These are phyloP conservation scores for Sebastes goodei DNA, from an alignment of 2,797 vertebrate genomes.

Conservation along the genomic window DNA sequence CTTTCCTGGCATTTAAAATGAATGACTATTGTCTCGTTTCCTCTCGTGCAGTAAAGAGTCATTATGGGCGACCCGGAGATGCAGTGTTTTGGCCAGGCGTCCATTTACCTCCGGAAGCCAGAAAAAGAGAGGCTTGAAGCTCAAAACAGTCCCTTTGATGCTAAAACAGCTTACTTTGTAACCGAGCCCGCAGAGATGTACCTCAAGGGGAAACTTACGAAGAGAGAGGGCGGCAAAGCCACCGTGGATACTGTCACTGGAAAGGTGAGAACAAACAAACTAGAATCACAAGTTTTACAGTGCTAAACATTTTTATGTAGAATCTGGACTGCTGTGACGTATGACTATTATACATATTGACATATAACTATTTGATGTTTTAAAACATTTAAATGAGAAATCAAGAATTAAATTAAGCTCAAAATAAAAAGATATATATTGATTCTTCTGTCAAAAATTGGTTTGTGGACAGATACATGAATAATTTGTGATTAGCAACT, in stretches of 20 bases:
- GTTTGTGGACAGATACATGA: not conserved
- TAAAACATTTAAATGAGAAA: not conserved
- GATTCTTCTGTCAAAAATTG: not conserved
- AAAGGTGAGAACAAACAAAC: constrained; percentile 72
- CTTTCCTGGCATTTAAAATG: not conserved
- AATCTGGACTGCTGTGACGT: not conserved
- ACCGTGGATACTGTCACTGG: constrained; percentile 86
- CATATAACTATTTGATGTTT: not conserved
- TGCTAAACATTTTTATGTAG: not conserved
- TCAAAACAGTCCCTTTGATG: constrained; percentile 56
- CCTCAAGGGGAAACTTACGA: constrained; percentile 85
- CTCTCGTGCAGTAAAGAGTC: constrained; percentile 74
- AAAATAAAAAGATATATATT: too few species aligned
- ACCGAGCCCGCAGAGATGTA: constrained; percentile 85
- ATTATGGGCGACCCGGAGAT: constrained; percentile 89
- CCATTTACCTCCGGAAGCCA: constrained; percentile 87
- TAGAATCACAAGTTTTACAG: not conserved
- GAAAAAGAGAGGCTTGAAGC: constrained; percentile 90
- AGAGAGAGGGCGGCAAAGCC: constrained; percentile 86
- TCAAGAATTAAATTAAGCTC: not conserved
- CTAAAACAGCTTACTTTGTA: constrained; percentile 78
- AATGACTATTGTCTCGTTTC: not conserved
- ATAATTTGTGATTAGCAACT: not conserved
- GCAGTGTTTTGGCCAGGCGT: constrained; percentile 86
- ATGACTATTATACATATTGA: not conserved